These are phyloP conservation scores for Antitype chi DNA, from an alignment of 2,888 invertebrate species.

Conservation along the genomic window DNA sequence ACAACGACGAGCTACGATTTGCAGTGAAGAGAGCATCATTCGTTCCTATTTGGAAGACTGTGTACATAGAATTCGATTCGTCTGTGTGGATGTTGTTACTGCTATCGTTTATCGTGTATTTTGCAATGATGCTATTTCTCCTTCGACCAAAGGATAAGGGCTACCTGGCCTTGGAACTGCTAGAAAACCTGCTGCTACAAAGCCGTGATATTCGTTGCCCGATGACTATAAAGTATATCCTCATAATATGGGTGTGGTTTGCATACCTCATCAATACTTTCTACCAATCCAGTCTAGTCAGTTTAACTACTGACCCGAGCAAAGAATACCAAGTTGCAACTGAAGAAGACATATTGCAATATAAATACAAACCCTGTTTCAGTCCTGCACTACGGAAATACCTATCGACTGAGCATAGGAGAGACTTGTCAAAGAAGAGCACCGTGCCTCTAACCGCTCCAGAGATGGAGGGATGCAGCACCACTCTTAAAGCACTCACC, in stretches of 20 bases:
- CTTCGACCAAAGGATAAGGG: constrained; percentile 66
- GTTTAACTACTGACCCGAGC: constrained; percentile 71
- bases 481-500: constrained; percentile 25
- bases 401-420: constrained; percentile 40
- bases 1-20: constrained; percentile 70
- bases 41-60: constrained; percentile 68
- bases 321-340: constrained; percentile 73
- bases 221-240: constrained; percentile 60
- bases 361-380: constrained; percentile 75
- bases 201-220: constrained; percentile 61
- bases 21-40: constrained; percentile 69
- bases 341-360: constrained; percentile 68
- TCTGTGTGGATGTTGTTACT: constrained; percentile 72
- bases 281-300: constrained; percentile 75
- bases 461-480: constrained; percentile 51
- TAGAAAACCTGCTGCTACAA: constrained; percentile 71
- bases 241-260: constrained; percentile 75
- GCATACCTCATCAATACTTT: constrained; percentile 73
- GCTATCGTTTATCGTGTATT: constrained; percentile 65
- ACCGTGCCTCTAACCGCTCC: neutral
- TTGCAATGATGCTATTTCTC: constrained; percentile 62
- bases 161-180: constrained; percentile 68
- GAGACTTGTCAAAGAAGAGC: neutral
- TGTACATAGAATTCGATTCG: constrained; percentile 72
- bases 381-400: constrained; percentile 66